Base-by-base conservation (phyloP, 2,113 vertebrate genomes). In the Sturnus vulgaris region DNA sequence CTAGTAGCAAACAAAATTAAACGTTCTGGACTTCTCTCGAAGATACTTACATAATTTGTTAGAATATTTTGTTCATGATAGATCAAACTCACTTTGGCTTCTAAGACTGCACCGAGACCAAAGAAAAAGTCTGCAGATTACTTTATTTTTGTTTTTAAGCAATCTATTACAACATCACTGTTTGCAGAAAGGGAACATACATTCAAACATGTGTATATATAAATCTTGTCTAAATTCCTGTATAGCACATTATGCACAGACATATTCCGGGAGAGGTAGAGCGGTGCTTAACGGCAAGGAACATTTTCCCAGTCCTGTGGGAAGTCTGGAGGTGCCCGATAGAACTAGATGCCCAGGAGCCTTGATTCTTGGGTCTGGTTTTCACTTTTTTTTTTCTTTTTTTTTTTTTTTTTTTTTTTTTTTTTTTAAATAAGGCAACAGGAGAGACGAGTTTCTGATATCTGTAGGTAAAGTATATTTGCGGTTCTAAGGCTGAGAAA, bases 31-130 rank as follows among this genome's bases (percentile, higher is more conserved):
- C 90, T 92, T 86, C n/a, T 77, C 55, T 92, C 71, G 28, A 70
- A 81, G 5, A 1, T 63, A 50, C 3, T 69, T 76, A 68, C 7
- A 40, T 42, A 27, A 52, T 83, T 89, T 83, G 24, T 73, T 42
- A 59, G 13, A 27, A 1, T 46, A 79, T 82, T 72, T 89, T 60
- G 7, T 21, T 76, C 17, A 0, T 27, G 22, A 86, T 72, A 52
- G 86, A 31, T 17, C 18, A 59, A 87, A n/a, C 15, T 47, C n/a
- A 21, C 3, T 88, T 63, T 21, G 63, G 47, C 15, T 27, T 91
- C 20, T 78, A 6, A 1, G 52, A 69, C 8, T 0, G 0, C 70
- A 47, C 10, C 0, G 2, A 56, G 15, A 73, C 50, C 19, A 39
- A 68, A 61, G 22, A 49, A 33, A 83, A 83, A 64, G 8, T 25